phyloP scores from a whole-genome alignment of 2,888 invertebrate species.

The Tenthredo scrophulariae region DNA sequence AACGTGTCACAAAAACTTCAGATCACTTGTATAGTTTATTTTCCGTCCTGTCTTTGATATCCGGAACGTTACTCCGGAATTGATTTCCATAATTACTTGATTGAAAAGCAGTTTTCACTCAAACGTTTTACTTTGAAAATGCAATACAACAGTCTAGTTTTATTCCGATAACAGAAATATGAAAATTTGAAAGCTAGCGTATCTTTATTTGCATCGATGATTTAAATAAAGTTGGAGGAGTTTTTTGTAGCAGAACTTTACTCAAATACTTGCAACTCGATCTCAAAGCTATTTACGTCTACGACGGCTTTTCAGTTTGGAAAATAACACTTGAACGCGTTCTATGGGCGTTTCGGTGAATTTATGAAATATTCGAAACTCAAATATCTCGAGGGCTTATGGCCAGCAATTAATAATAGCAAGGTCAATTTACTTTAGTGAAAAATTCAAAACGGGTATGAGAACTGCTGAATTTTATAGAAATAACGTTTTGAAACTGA shows the following conservation, averaged over 20 bases:
- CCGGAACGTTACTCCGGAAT: not conserved
- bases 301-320: not conserved
- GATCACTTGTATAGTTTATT: not conserved
- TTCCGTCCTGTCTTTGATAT: not conserved
- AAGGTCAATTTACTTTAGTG: not conserved
- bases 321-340: slow-evolving; percentile 1
- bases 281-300: slow-evolving; percentile 1
- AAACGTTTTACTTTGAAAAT: not conserved
- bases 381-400: not conserved
- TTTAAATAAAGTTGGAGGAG: not conserved
- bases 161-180: not conserved
- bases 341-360: slow-evolving; percentile 15
- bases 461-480: not conserved
- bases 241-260: slow-evolving; percentile 1
- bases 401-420: not conserved
- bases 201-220: not conserved
- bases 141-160: not conserved
- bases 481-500: not conserved
- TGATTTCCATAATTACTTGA: not conserved
- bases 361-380: slow-evolving; percentile 30
- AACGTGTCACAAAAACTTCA: not conserved
- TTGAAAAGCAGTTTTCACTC: not conserved
- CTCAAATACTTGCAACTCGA: not conserved
- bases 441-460: not conserved
- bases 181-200: not conserved